A percentile compares a stretch with the other conserved stretches of the same genome.
phyloP scores from a whole-genome alignment of 2,797 vertebrate genomes.

The Dipus sagitta region DNA sequence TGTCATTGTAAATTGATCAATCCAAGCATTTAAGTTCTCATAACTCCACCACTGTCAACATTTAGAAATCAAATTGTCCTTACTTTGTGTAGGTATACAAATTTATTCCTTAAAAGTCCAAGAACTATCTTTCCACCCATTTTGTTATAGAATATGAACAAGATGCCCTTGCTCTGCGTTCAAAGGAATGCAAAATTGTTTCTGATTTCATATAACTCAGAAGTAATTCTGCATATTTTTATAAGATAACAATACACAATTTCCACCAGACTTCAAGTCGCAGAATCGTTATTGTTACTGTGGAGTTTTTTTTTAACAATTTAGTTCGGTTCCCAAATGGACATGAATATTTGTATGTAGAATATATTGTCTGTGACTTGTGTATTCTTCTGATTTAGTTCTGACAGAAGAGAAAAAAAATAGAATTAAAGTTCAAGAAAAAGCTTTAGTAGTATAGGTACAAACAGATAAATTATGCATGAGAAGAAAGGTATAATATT shows the following conservation, averaged over 20 bases:
- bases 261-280: slow-evolving; percentile 55
- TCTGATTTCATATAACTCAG: slow-evolving; percentile 67
- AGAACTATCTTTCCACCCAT: slow-evolving; percentile 39
- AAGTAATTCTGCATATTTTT: slow-evolving; percentile 71
- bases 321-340: slow-evolving; percentile 58
- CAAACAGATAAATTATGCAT: slow-evolving; percentile 70
- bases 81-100: slow-evolving; percentile 3
- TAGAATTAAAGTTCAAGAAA: slow-evolving; percentile 67
- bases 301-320: slow-evolving; percentile 61
- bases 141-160: slow-evolving; percentile 61
- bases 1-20: background rate
- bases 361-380: slow-evolving; percentile 24
- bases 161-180: slow-evolving; percentile 57
- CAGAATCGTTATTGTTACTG: slow-evolving; percentile 53
- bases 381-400: slow-evolving; percentile 62
- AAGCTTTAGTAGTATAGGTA: slow-evolving; percentile 47
- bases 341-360: slow-evolving; percentile 52
- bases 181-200: slow-evolving; percentile 69
- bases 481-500: slow-evolving; percentile 60
- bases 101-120: slow-evolving; percentile 46
- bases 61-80: slow-evolving; percentile 55
- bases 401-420: slow-evolving; percentile 33
- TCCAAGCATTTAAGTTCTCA: slow-evolving; percentile 19
- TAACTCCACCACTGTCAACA: slow-evolving; percentile 45
- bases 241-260: slow-evolving; percentile 66